Evolutionary conservation across 1,140 invertebrate species (phyloP).

Genomic region (Zaprionus africanus): DNA sequence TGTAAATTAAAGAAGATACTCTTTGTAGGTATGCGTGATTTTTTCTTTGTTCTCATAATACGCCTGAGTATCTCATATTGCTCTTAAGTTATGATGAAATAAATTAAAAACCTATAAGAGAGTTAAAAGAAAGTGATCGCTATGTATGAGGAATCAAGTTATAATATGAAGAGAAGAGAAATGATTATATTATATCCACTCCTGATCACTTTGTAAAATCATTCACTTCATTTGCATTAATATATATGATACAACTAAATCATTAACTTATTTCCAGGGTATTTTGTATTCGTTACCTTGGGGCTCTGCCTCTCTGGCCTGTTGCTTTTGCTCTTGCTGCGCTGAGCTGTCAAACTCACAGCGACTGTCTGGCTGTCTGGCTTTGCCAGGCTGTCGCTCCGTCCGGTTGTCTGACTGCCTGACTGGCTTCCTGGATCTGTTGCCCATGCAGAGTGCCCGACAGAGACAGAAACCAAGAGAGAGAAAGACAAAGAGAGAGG

Average conservation of each 20-base stretch:
- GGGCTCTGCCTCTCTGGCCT: slow-evolving; percentile 8
- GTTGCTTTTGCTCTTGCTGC: slow-evolving; percentile 41
- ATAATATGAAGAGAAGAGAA: too few species aligned
- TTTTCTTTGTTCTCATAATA: too few species aligned
- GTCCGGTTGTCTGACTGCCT: slow-evolving; percentile 9
- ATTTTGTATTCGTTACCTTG: slow-evolving; percentile 6
- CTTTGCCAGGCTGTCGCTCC: not conserved
- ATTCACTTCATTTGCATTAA: not conserved
- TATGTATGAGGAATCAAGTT: too few species aligned
- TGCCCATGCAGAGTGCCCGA: slow-evolving; percentile 10
- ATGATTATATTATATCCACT: too few species aligned
- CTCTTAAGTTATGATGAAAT: too few species aligned
- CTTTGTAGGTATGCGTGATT: too few species aligned
- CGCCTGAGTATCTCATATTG: too few species aligned
- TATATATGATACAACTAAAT: not conserved
- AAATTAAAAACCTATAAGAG: too few species aligned
- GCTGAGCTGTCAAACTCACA: slow-evolving; percentile 57
- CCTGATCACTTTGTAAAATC: too few species aligned
- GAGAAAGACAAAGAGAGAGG: not conserved
- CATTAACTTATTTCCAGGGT: not conserved
- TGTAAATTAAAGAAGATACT: too few species aligned
- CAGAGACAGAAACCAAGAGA: not conserved
- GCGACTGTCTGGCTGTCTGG: slow-evolving; percentile 30
- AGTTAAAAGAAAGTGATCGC: too few species aligned
- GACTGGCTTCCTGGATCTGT: slow-evolving; percentile 51